Evolutionary conservation across 2,888 invertebrate species (phyloP), one percentile per base, ranked within the genome.

Genomic region (Drosophila pseudotalamancana): DNA sequence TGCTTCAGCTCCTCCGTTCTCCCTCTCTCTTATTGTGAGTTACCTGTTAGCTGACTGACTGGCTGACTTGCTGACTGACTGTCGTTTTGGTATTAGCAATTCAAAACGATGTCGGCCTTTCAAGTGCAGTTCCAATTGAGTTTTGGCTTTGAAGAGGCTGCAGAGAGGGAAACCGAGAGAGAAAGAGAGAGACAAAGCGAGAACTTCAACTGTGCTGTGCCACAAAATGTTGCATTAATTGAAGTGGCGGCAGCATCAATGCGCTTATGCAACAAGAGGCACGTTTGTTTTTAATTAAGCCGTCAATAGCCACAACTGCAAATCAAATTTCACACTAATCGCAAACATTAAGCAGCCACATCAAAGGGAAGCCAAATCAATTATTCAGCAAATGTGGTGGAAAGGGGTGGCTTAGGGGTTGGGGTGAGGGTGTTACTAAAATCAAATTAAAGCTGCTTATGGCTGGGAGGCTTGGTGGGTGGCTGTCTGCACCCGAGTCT

Each of bases 211-310:
- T n/a, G n/a, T 9, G 25, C 39, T 34, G 14, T 35, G 43, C 39
- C 59, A 43, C 70, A 62, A 70, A 69, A 72, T 70, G 77, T 57
- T 62, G 60, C 84, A 77, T 87, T 81, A 86, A 81, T 87, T 87
- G 87, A 84, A 84, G 87, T 63, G 72, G 25, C 53, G 18, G 25
- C 27, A n/a, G 37, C 70, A 37, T 39, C 55, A 49, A 56, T 68
- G 45, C 46, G 35, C 57, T 35, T 25, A 32, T 46, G 42, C 53
- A 70, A 27, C 53, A 48, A 50, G n/a, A 59, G 27, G 12, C 51
- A 29, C 34, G 50, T 62, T 68, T 72, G 56, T 48, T 73, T 72
- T 68, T 72, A 72, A 72, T 68, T 74, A 72, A 48, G 63, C 49
- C 4, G 32, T 39, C 45, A 50, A 46, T 50, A 27, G 19, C 3